Evolutionary conservation across 1,140 invertebrate species (phyloP), one percentile per base, ranked within the genome.

Genomic region (Brachionus paranguensis): DNA sequence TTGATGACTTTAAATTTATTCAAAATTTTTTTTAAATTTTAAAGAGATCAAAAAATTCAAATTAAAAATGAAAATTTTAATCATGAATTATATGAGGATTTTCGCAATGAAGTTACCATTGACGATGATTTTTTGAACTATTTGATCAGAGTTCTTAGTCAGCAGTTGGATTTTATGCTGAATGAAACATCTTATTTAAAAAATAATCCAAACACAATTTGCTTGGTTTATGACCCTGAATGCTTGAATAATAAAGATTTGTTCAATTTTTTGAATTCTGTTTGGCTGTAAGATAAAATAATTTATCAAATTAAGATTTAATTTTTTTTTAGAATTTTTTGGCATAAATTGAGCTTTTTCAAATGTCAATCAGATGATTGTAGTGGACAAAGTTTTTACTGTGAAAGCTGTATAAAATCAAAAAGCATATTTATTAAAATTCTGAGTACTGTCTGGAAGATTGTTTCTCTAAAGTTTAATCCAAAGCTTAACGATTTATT

Each of bases 261-360:
- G 24, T 76, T 76, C 33, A 76, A 53, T 27, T 76, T 50, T 76
- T 50, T 76, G 10, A 76, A 76, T 50, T 50, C 41, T 1, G 24
- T 76, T 50, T 76, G 72, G 72, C 20, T 76, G 72, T 76, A 76
- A 76, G 45, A 74, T 37, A 76, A 50, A 76, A 43, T n/a, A 47
- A 6, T 43, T 27, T 43, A 8, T 14, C 17, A 41, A 68, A 37
- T 29, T 68, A 29, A 43, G 20, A 14, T 43, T 41, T 0, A 41
- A 17, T 50, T 27, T 76, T 74, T 74, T 76, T 6, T 1, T 11
- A 76, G 72, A 50, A 27, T 76, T 47, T 76, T 76, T 76, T 76
- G 72, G 72, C 72, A 76, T 27, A 47, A 76, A 76, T n/a, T 76
- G 10, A 76, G 72, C 27, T 29, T n/a, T 50, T 76, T 50, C 12